Conservation (phyloP, 2,888 invertebrate species). For the Platypus cylindrus region DNA sequence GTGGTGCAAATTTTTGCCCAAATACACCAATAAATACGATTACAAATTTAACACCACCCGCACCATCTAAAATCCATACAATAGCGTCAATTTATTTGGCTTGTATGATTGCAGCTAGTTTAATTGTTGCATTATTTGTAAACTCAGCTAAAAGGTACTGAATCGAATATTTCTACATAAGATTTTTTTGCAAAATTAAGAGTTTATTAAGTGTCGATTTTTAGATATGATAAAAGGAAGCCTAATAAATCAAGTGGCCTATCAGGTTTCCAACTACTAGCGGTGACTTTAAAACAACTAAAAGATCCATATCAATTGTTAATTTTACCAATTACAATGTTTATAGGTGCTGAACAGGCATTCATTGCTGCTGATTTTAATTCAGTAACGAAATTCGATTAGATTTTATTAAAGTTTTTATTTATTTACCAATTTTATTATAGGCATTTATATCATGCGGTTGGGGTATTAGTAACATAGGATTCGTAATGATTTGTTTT, state of each 20-base stretch:
- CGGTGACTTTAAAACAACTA: conserved; percentile 67
- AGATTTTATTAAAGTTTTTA: background rate
- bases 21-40: conserved; percentile 44
- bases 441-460: conserved; percentile 78
- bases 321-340: conserved; percentile 80
- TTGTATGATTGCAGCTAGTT: conserved; percentile 63
- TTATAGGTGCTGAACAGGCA: conserved; percentile 88
- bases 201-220: conserved; percentile 12
- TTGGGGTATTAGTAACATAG: conserved; percentile 81
- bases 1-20: conserved; percentile 66
- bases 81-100: conserved; percentile 70
- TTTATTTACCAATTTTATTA: conserved; percentile 15
- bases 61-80: conserved; percentile 58
- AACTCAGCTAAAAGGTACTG: conserved; percentile 71
- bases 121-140: conserved; percentile 64
- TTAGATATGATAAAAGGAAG: conserved; percentile 47
- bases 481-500: conserved; percentile 88
- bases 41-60: conserved; percentile 59
- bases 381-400: conserved; percentile 42
- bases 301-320: conserved; percentile 68
- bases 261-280: conserved; percentile 53
- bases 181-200: background rate
- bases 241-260: conserved; percentile 47
- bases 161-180: conserved; percentile 9
- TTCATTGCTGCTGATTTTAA: conserved; percentile 79